phyloP scores from a whole-genome alignment of 2,888 invertebrate genomes.

The Rhodophaea formosa region DNA sequence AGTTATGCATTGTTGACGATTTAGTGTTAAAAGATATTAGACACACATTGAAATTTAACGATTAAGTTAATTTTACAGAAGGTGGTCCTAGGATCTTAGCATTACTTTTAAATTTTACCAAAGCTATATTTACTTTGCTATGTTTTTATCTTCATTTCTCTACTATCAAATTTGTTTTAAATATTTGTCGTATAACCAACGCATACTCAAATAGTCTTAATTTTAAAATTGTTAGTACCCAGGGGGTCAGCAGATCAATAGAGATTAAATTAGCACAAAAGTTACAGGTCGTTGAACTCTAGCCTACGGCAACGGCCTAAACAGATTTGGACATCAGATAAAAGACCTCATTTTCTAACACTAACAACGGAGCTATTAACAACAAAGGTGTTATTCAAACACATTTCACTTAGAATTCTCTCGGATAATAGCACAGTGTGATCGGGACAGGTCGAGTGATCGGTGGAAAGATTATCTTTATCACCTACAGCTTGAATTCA shows the following conservation, averaged over 20 bases:
- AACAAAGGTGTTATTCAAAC: conserved; percentile 12
- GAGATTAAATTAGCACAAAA: neutral
- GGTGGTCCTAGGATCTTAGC: too few relatives aligned
- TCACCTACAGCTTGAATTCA: neutral
- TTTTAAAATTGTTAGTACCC: neutral
- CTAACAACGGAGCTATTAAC: conserved; percentile 7
- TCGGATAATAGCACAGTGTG: conserved; percentile 7
- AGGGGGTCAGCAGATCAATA: neutral
- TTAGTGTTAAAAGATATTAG: too few relatives aligned
- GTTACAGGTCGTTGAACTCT: conserved; percentile 5
- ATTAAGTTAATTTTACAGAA: too few relatives aligned
- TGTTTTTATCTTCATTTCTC: too few relatives aligned
- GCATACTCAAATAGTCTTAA: neutral
- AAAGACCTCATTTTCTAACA: conserved; percentile 16
- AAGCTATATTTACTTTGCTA: too few relatives aligned
- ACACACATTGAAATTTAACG: too few relatives aligned
- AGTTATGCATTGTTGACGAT: too few relatives aligned
- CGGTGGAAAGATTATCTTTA: neutral
- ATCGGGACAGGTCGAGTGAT: conserved; percentile 1
- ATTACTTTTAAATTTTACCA: too few relatives aligned
- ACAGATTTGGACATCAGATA: conserved; percentile 9
- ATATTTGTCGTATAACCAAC: too few relatives aligned
- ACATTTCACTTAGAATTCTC: conserved; percentile 8
- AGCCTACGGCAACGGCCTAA: neutral
- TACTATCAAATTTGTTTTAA: too few relatives aligned